Evolutionary conservation across 2,888 invertebrate genomes (phyloP), one percentile per base, ranked within the genome.

Genomic region (Thalpophila matura): DNA sequence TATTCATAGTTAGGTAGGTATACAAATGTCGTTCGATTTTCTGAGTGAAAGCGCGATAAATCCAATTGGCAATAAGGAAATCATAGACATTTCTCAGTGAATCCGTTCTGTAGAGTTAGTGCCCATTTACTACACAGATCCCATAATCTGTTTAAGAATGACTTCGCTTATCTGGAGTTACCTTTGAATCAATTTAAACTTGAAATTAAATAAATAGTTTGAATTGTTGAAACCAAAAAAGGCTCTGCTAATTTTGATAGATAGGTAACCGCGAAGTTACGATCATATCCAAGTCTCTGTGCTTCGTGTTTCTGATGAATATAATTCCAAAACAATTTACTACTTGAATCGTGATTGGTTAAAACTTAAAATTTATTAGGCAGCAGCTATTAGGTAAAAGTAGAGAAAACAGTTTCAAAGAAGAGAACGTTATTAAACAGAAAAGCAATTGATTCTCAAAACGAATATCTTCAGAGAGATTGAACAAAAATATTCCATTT

Each of bases 111-210:
- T 16, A 24, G 47, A 29, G 31, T 43, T 45, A 37, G 58, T 35
- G 33, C 35, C 67, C 74, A 45, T 59, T 66, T 40, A 59, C 14
- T 20, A 55, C 12, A 14, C 45, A 55, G 29, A 68, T 65, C 45
- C 45, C 33, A 3, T 71, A 71, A 71, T 63, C 55, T 49, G 42
- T 16, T 71, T 54, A 54, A 27, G 35, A 71, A 67, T 54, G 27
- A 33, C 54, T 47, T 35, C 9, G 18, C 4, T 33, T 63, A 16
- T 33, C 22, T 38, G 24, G 4, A 38, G 31, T 18, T 51, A 35
- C n/a, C 42, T 62, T 33, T 27, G n/a, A n/a, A n/a, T n/a, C n/a
- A n/a, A n/a, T n/a, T n/a, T n/a, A n/a, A n/a, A n/a, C n/a, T n/a
- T n/a, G n/a, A n/a, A n/a, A n/a, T n/a, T n/a, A n/a, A n/a, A n/a